Evolutionary conservation across 2,113 vertebrate genomes (phyloP), one percentile per base, ranked within the genome.

Genomic region (Columba livia): DNA sequence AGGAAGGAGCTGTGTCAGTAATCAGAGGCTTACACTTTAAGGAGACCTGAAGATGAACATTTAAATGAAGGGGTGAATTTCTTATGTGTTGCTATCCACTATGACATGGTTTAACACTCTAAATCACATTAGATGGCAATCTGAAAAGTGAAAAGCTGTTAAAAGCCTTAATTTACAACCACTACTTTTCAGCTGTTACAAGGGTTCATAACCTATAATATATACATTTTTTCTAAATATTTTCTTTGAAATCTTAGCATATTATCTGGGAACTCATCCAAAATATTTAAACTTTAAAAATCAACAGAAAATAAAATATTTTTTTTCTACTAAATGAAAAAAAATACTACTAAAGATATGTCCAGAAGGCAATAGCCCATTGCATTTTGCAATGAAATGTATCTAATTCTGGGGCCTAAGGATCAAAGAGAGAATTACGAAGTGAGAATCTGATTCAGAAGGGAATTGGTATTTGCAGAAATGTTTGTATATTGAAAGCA

Each of bases 351-450:
- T 58, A 38, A 81, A 77, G 24, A 34, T 32, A n/a, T 15, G 3
- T 34, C 67, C 28, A 57, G 54, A 11, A 69, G 81, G 21, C 16
- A 40, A 32, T 28, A 69, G 44, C 6, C 19, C 25, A 42, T 48
- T 86, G 21, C 18, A 54, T 2, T 93, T 85, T 73, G 7, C 12
- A 69, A 88, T 24, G 40, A 95, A 95, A 94, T 38, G 15, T 25
- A 83, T 84, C 29, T 83, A 65, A 60, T 86, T 95, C 69, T 89
- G 53, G n/a, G 26, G 17, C 24, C 38, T 92, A 84, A 92, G 69
- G 48, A 86, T 92, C 81, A 88, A 90, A 94, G 88, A 56, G 11
- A 92, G 56, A 93, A 90, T 93, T 93, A 97, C 79, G 77, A 88
- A 93, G 53, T 62, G 51, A 75, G 62, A 95, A 51, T 26, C 4